phyloP scores from a whole-genome alignment of 2,113 vertebrate species.

The Taxidea taxus region DNA sequence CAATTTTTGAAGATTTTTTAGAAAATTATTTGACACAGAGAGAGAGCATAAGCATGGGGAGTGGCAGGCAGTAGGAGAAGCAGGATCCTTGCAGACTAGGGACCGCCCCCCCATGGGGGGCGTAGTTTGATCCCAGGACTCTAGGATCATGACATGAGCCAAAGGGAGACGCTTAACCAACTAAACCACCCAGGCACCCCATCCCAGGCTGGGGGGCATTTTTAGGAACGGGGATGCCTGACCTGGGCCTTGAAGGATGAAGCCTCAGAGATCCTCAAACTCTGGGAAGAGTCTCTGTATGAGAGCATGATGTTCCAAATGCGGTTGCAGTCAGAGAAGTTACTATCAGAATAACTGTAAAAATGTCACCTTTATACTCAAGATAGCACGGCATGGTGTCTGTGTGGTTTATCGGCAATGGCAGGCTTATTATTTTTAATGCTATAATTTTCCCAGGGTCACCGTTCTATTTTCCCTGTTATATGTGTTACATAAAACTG shows the following conservation, averaged over 20 bases:
- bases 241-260: background rate
- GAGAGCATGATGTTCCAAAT: conserved; percentile 6
- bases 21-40: background rate
- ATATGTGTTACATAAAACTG: conserved; percentile 62
- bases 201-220: background rate
- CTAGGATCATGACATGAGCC: background rate
- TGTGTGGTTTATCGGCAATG: conserved; percentile 53
- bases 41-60: background rate
- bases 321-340: conserved; percentile 16
- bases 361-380: conserved; percentile 65
- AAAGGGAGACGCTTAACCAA: background rate
- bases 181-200: background rate
- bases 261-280: background rate
- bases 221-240: background rate
- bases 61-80: background rate
- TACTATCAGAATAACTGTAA: conserved; percentile 39
- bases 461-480: conserved; percentile 58
- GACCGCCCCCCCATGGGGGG: too few species aligned
- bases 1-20: background rate
- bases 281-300: conserved; percentile 17
- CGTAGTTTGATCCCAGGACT: background rate
- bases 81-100: background rate
- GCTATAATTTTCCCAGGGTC: conserved; percentile 63
- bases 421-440: conserved; percentile 67
- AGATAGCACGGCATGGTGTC: background rate